Base-by-base conservation (phyloP, 2,888 invertebrate genomes). In the Harmothoe impar region DNA sequence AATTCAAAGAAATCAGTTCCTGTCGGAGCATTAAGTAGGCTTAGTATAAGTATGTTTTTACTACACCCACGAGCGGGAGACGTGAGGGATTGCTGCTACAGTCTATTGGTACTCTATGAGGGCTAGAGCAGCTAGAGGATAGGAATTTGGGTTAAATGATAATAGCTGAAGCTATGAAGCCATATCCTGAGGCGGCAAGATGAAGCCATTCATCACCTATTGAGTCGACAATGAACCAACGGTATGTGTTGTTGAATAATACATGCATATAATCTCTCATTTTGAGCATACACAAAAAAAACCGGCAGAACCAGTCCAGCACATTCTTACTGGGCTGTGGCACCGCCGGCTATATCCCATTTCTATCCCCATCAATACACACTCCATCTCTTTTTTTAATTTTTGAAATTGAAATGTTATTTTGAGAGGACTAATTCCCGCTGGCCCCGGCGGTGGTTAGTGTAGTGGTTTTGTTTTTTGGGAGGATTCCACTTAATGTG, bases 1-100 rank as follows among this genome's bases (percentile, higher is more conserved):
- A 62, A 62, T 3, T 62, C 62, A 62, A 62, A 62, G 62, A 62
- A 62, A 62, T 62, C 62, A n/a, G 62, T 62, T 62, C 62, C 62
- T 62, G 62, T 62, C 62, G 20, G 62, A 62, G 62, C 62, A 62
- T 62, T 62, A 62, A 62, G 62, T 62, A 20, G 62, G 62, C 62
- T 62, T 62, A 62, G 62, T 3, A 62, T 62, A n/a, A 62, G 43
- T 43, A 43, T n/a, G 62, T n/a, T 62, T 62, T 62, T 62, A 20
- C n/a, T 62, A 5, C n/a, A 7, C 62, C 62, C 15, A 43, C 43
- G 62, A 62, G 23, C 62, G 3, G 20, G 3, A 62, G n/a, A 62
- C 54, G 54, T 52, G 10, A 52, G 17, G 12, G 54, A 52, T 17
- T 52, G 54, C 12, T 52, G 17, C 20, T 62, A 62, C 62, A 3